Conservation (phyloP, 1,140 invertebrate genomes). For the Leptinotarsa texana region DNA sequence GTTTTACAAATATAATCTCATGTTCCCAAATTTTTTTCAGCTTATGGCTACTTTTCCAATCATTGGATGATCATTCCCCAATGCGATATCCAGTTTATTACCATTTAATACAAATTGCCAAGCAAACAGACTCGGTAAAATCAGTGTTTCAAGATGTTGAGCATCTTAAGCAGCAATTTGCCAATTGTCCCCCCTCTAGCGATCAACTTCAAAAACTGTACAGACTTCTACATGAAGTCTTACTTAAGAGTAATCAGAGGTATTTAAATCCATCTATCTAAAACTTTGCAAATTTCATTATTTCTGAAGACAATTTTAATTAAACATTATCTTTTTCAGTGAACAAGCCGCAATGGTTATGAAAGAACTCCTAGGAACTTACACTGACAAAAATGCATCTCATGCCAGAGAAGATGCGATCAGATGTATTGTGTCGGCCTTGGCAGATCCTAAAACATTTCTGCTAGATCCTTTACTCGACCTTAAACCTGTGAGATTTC, state of each 20-base stretch:
- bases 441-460: slow-evolving; percentile 94
- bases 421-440: slow-evolving; percentile 91
- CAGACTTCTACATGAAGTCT: slow-evolving; percentile 84
- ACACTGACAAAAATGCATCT: slow-evolving; percentile 94
- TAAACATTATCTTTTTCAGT: slow-evolving; percentile 57
- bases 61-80: slow-evolving; percentile 79
- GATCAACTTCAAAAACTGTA: slow-evolving; percentile 93
- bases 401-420: slow-evolving; percentile 96
- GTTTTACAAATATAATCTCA: too few species aligned
- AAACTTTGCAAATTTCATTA: slow-evolving; percentile 9
- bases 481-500: slow-evolving; percentile 91
- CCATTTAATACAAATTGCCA: slow-evolving; percentile 85
- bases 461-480: slow-evolving; percentile 90
- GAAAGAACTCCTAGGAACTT: slow-evolving; percentile 93
- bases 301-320: slow-evolving; percentile 13
- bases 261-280: slow-evolving; percentile 37
- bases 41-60: slow-evolving; percentile 87
- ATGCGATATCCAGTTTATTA: slow-evolving; percentile 92
- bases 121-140: slow-evolving; percentile 80
- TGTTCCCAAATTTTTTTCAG: slow-evolving; percentile 55
- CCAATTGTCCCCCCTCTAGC: slow-evolving; percentile 79
- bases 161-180: slow-evolving; percentile 82
- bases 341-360: slow-evolving; percentile 93
- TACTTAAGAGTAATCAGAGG: slow-evolving; percentile 74
- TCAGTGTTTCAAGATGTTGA: slow-evolving; percentile 81